A percentile compares a stretch with the other conserved stretches of the same genome.
These are phyloP conservation scores for Gambusia yucatana DNA, from an alignment of 2,797 vertebrate species.

Conservation along the genomic window DNA sequence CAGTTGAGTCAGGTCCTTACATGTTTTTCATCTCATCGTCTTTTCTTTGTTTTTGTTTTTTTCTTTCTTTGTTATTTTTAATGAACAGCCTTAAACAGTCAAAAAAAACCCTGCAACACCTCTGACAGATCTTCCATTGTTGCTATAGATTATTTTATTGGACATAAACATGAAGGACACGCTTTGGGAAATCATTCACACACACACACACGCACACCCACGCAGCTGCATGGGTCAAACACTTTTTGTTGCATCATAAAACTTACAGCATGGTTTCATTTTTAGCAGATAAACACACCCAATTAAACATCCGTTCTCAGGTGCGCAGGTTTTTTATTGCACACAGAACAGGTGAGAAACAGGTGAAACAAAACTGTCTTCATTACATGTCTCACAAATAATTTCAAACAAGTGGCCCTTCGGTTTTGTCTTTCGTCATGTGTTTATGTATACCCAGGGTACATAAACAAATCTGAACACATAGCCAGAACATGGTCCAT, in stretches of 20 bases:
- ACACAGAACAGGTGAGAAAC: background rate
- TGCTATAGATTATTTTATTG: conserved; percentile 52
- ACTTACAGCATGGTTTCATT: conserved; percentile 34
- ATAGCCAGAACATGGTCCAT: conserved; percentile 52
- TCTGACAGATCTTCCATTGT: conserved; percentile 58
- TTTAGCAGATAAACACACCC: conserved; percentile 41
- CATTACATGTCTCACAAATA: conserved; percentile 42
- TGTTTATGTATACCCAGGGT: conserved; percentile 38
- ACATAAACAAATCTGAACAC: conserved; percentile 26
- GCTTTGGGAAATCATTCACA: conserved; percentile 9
- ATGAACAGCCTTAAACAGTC: conserved; percentile 55
- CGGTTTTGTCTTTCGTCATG: conserved; percentile 48
- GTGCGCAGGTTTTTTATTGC: conserved; percentile 17
- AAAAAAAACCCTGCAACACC: conserved; percentile 9
- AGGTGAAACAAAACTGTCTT: conserved; percentile 3
- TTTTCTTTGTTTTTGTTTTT: conserved; percentile 16
- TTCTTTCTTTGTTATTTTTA: conserved; percentile 31
- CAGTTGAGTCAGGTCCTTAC: conserved; percentile 63
- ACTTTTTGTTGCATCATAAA: conserved; percentile 45
- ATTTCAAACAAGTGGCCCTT: conserved; percentile 59
- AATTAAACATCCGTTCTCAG: conserved; percentile 49
- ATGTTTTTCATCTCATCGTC: conserved; percentile 69
- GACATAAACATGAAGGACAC: conserved; percentile 52
- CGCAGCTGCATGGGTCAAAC: conserved; percentile 54
- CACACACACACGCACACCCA: background rate